phyloP scores from a whole-genome alignment of 2,797 vertebrate genomes.

The Pangasius djambal region DNA sequence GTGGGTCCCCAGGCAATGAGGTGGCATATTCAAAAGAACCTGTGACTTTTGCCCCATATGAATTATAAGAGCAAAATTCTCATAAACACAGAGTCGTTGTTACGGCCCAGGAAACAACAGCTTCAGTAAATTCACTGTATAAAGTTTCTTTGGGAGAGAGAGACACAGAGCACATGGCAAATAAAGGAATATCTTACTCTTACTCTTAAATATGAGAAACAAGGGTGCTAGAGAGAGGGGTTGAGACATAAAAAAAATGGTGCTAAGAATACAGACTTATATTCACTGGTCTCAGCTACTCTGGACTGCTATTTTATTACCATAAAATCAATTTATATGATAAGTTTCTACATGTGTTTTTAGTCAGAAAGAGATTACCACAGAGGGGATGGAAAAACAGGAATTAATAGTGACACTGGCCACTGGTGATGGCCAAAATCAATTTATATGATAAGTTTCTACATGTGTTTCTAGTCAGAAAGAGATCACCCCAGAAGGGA shows the following conservation, averaged over 20 bases:
- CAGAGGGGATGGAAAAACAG: background rate
- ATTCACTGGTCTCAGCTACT: background rate
- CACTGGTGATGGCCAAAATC: constrained; percentile 9
- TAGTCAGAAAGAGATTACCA: background rate
- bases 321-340: constrained; percentile 43
- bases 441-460: constrained; percentile 35
- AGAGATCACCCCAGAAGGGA: background rate
- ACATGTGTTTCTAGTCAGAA: constrained; percentile 11
- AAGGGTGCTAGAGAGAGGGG: background rate
- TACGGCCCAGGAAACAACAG: background rate
- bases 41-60: background rate
- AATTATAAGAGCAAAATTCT: background rate
- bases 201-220: background rate
- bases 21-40: background rate
- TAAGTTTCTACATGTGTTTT: constrained; percentile 21
- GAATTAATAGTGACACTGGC: background rate
- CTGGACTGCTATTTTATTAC: constrained; percentile 27
- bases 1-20: background rate
- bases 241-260: background rate
- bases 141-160: background rate
- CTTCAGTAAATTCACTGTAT: background rate
- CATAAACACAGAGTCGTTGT: background rate
- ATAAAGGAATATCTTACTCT: too few relatives aligned
- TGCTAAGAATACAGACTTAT: background rate
- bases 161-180: background rate